phyloP scores from a whole-genome alignment of 1,140 invertebrate genomes.

The Diabrotica undecimpunctata region DNA sequence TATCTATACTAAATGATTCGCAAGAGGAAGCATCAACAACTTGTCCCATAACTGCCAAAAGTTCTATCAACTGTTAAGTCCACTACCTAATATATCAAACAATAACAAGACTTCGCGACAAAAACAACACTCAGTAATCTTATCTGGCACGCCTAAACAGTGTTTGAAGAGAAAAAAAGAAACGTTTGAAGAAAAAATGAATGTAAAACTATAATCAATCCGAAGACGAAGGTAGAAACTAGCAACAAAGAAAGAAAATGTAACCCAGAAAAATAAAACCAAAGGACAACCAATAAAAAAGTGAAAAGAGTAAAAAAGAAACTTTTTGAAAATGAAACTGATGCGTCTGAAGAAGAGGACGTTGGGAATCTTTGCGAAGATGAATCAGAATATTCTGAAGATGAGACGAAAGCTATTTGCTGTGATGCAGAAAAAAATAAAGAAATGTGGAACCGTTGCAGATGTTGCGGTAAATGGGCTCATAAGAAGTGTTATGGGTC shows the following conservation, averaged over 20 bases:
- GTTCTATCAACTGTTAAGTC: no score
- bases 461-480: background rate
- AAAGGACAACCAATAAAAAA: background rate
- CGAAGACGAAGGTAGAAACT: background rate
- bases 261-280: background rate
- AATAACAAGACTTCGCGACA: no score
- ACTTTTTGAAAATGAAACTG: no score
- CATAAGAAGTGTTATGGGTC: background rate
- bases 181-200: background rate
- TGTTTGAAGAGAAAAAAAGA: background rate
- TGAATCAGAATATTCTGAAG: background rate
- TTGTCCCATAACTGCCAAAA: no score
- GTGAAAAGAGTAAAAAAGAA: no score
- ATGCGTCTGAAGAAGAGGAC: background rate
- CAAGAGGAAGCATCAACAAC: no score
- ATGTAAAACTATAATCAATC: background rate
- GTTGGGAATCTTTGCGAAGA: background rate
- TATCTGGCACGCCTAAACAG: background rate
- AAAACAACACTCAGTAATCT: background rate
- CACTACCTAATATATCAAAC: no score
- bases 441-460: no score
- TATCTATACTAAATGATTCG: no score
- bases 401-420: background rate
- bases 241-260: no score
- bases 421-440: background rate